Evolutionary conservation across 2,888 invertebrate genomes (phyloP).

Genomic region (Acrobeloides nanus): DNA sequence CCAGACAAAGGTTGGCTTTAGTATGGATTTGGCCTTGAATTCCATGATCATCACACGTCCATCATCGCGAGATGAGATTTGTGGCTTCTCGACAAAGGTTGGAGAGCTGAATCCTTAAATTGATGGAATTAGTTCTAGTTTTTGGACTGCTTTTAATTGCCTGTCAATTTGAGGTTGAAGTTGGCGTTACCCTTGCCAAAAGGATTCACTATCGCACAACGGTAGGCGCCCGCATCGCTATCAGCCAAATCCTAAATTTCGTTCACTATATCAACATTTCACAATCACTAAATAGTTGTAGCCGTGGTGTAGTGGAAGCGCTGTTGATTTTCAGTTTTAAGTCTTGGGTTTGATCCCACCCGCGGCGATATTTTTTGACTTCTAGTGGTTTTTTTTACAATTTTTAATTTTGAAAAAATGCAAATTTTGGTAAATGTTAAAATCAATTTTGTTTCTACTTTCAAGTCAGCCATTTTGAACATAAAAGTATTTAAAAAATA

Average conservation of each 20-base stretch:
- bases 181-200: constrained; percentile 55
- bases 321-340: no score
- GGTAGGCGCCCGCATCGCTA: constrained; percentile 53
- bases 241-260: constrained; percentile 51
- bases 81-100: constrained; percentile 93
- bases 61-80: constrained; percentile 94
- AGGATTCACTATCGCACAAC: constrained; percentile 54
- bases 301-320: no score
- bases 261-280: no score
- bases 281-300: no score
- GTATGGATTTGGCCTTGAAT: constrained; percentile 81
- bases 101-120: constrained; percentile 60
- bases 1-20: constrained; percentile 90
- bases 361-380: no score
- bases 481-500: background rate
- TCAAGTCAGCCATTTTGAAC: background rate
- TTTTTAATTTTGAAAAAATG: no score
- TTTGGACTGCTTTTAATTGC: no score
- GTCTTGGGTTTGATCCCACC: no score
- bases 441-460: background rate
- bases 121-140: background rate
- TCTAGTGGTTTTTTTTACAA: no score
- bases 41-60: constrained; percentile 95
- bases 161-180: constrained; percentile 54
- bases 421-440: background rate